Evolutionary conservation across 1,140 invertebrate species (phyloP), one percentile per base, ranked within the genome.

Genomic region (Kradibia gibbosae): DNA sequence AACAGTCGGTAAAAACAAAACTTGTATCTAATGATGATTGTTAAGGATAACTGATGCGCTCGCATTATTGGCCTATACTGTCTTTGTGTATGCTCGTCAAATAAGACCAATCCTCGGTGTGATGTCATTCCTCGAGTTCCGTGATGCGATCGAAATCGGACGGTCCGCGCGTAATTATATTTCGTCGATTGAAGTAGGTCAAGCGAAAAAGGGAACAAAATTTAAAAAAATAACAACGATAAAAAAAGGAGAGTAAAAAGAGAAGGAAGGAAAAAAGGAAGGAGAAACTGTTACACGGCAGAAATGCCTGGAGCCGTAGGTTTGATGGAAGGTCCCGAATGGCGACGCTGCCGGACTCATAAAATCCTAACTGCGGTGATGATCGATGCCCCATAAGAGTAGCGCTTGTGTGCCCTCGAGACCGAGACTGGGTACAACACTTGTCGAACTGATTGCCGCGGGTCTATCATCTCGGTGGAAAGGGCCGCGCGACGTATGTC

Each of bases 401-500:
- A 67, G 28, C 22, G 34, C n/a, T 39, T n/a, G 20, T 10, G 15
- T 22, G 34, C 62, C 62, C 34, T 67, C 62, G 62, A 67, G 62
- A 39, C 62, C 62, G 62, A 17, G 62, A 39, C 62, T 36, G 62
- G 4, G 62, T 39, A n/a, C 62, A 39, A 67, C 34, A 67, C 62
- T 67, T 67, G 62, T 67, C 62, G 34, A 67, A 67, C 34, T 39
- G 62, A 67, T 36, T 15, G 39, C 34, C 34, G 62, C 34, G 62
- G 34, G 34, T 67, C 62, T 67, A 67, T 39, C 17, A 20, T 5
- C 15, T n/a, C 3, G 34, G 34, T 34, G 62, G 34, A 71, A 70
- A 78, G 78, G 84, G 76, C 50, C 36, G 34, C 34, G 17, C 28
- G 71, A 31, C 34, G 22, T 75, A 15, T 34, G 39, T 55, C 39